Percentiles rank a stretch among this genome's conserved stretches.
Evolutionary conservation across 2,888 invertebrate genomes (phyloP).

Genomic region (Hoplodrina blanda): DNA sequence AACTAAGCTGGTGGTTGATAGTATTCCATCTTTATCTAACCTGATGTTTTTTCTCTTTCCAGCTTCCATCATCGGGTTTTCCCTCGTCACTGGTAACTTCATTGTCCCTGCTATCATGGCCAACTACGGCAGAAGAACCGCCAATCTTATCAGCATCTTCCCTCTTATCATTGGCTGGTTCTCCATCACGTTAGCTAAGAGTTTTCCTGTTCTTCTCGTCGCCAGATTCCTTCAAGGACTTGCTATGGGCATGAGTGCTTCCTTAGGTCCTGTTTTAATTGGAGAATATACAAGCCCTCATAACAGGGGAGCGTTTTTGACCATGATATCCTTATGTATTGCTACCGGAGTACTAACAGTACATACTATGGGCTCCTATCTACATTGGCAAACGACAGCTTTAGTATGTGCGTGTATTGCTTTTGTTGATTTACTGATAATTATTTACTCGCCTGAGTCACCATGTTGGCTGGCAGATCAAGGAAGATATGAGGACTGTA

Average conservation of each 20-base stretch:
- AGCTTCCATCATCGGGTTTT: slow-evolving; percentile 77
- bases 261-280: slow-evolving; percentile 84
- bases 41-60: slow-evolving; percentile 53
- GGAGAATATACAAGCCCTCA: slow-evolving; percentile 89
- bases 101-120: slow-evolving; percentile 83
- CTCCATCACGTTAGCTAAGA: slow-evolving; percentile 72
- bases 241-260: slow-evolving; percentile 85
- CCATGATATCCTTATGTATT: slow-evolving; percentile 89
- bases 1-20: neutral
- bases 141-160: slow-evolving; percentile 82
- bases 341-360: slow-evolving; percentile 90
- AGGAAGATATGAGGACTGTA: slow-evolving; percentile 87
- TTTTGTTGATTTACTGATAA: slow-evolving; percentile 80
- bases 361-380: slow-evolving; percentile 90
- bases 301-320: slow-evolving; percentile 90
- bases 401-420: slow-evolving; percentile 83
- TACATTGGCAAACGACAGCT: slow-evolving; percentile 89
- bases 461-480: slow-evolving; percentile 91
- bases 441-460: slow-evolving; percentile 89
- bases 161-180: slow-evolving; percentile 89
- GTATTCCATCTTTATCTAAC: neutral
- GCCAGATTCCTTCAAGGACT: slow-evolving; percentile 80
- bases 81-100: slow-evolving; percentile 73
- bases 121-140: slow-evolving; percentile 86
- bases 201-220: slow-evolving; percentile 75